Percentiles rank a stretch among this genome's conserved stretches.
phyloP scores from a whole-genome alignment of 1,140 invertebrate genomes.

The Drosophila saltans region DNA sequence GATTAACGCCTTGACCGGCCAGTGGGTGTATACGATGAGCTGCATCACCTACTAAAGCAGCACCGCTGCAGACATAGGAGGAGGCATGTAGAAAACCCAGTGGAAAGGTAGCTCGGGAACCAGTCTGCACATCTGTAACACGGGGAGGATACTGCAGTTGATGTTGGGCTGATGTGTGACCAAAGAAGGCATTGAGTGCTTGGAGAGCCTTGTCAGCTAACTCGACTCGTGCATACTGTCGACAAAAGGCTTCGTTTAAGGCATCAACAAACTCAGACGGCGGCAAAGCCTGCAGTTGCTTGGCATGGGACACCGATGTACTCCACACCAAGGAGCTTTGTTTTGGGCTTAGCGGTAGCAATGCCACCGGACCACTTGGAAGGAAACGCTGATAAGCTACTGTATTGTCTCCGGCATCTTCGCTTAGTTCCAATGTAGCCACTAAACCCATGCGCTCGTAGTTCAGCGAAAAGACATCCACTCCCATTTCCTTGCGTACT shows the following conservation, averaged over 20 bases:
- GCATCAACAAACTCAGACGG: slow-evolving; percentile 94
- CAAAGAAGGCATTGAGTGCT: slow-evolving; percentile 68
- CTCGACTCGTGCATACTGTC: slow-evolving; percentile 86
- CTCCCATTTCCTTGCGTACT: slow-evolving; percentile 91
- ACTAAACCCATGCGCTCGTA: slow-evolving; percentile 96
- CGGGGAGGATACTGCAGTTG: slow-evolving; percentile 91
- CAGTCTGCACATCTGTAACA: slow-evolving; percentile 86
- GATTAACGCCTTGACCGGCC: slow-evolving; percentile 98
- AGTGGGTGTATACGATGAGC: slow-evolving; percentile 98
- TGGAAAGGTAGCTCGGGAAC: slow-evolving; percentile 94
- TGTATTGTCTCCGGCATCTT: slow-evolving; percentile 87
- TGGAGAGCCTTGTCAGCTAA: slow-evolving; percentile 84
- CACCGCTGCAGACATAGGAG: slow-evolving; percentile 90
- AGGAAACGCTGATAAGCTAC: slow-evolving; percentile 98
- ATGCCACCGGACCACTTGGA: slow-evolving; percentile 94
- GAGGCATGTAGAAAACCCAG: slow-evolving; percentile 95
- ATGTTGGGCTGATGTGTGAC: slow-evolving; percentile 44
- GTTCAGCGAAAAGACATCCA: slow-evolving; percentile 90
- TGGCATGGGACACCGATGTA: slow-evolving; percentile 89
- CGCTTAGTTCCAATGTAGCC: slow-evolving; percentile 91
- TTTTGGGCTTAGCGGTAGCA: slow-evolving; percentile 92
- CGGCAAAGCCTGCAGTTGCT: slow-evolving; percentile 87
- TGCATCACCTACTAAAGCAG: slow-evolving; percentile 95
- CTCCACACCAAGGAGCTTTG: slow-evolving; percentile 97
- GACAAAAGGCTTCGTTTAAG: slow-evolving; percentile 93